These are phyloP conservation scores for Erebia aethiops DNA, from an alignment of 2,888 invertebrate genomes.

Conservation along the genomic window DNA sequence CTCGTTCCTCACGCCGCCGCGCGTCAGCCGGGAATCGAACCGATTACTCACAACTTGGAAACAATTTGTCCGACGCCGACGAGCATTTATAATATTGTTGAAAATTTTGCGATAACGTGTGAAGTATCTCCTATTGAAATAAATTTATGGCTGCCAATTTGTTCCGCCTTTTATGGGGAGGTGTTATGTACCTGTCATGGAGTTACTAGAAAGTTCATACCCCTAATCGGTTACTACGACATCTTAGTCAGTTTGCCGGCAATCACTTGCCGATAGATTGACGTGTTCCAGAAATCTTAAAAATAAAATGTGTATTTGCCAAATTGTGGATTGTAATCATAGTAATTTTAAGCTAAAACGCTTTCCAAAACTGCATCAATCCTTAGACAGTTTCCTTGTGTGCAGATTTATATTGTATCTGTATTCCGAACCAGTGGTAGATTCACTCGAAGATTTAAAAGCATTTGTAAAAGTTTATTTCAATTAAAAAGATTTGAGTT, in stretches of 20 bases:
- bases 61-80: constrained; percentile 44
- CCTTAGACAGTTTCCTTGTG: too few species aligned
- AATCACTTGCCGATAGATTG: neutral
- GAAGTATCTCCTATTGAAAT: constrained; percentile 28
- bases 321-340: too few species aligned
- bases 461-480: too few species aligned
- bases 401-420: too few species aligned
- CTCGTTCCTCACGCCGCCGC: constrained; percentile 45
- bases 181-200: constrained; percentile 5
- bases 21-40: constrained; percentile 45
- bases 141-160: constrained; percentile 31
- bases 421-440: too few species aligned
- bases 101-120: constrained; percentile 36
- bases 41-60: constrained; percentile 45
- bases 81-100: constrained; percentile 40
- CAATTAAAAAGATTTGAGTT: too few species aligned
- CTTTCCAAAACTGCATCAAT: too few species aligned
- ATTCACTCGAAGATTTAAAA: too few species aligned
- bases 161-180: neutral
- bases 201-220: neutral
- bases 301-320: too few species aligned
- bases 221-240: too few species aligned
- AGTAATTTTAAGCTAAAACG: too few species aligned
- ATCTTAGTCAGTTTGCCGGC: neutral
- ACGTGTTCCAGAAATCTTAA: too few species aligned